These are phyloP conservation scores for Cydia fagiglandana DNA, from an alignment of 1,140 invertebrate genomes.

Conservation along the genomic window DNA sequence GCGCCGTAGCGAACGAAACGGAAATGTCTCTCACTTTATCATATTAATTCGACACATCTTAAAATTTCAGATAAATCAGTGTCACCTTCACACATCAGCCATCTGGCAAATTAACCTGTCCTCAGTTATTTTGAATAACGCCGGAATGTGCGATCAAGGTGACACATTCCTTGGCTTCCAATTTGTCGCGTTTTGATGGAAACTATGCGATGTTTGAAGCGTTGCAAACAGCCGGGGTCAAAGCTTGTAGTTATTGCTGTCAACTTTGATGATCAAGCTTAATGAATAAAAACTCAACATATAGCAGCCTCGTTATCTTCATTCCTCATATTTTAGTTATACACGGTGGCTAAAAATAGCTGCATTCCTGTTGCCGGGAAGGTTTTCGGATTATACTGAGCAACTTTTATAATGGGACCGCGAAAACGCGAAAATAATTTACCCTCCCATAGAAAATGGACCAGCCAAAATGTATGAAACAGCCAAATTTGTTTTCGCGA, in stretches of 20 bases:
- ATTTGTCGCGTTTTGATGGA: conserved; percentile 14
- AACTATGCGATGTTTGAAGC: background rate
- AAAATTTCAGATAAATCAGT: background rate
- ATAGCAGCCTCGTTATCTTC: conserved; percentile 22
- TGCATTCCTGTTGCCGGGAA: too few relatives aligned
- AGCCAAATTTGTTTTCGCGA: too few relatives aligned
- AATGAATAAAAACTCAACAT: conserved; percentile 17
- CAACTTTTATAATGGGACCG: too few relatives aligned
- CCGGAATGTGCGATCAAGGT: conserved; percentile 5
- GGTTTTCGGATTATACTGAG: too few relatives aligned
- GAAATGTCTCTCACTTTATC: too few relatives aligned
- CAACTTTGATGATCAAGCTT: conserved; percentile 13
- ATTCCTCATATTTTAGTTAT: conserved; percentile 4
- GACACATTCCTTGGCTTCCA: conserved; percentile 26
- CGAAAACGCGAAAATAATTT: too few relatives aligned
- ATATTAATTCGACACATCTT: too few relatives aligned
- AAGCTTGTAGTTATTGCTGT: conserved; percentile 14
- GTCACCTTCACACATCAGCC: conserved; percentile 7
- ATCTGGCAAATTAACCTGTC: background rate
- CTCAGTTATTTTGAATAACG: conserved; percentile 15
- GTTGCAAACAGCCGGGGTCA: conserved; percentile 16
- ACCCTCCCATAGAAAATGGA: too few relatives aligned
- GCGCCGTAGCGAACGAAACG: too few relatives aligned
- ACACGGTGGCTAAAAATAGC: too few relatives aligned
- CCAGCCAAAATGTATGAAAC: too few relatives aligned